Base-by-base conservation (phyloP, 2,888 invertebrate genomes). In the Apeira syringaria region DNA sequence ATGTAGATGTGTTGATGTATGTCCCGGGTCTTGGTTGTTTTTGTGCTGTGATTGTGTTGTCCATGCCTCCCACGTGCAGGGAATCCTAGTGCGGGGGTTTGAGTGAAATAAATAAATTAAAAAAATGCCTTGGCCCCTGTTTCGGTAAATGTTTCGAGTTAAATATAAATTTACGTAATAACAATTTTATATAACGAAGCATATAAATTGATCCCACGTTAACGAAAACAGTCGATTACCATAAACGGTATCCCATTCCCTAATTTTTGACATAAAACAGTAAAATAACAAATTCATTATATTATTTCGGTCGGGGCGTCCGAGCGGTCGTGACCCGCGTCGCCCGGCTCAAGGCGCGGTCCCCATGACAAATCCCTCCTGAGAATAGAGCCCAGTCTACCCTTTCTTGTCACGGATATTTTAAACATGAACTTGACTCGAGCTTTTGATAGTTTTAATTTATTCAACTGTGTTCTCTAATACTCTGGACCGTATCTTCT, bases 331-430 rank as follows among this genome's bases (percentile, higher is more conserved):
- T 20, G 20, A 20, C 20, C 7, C 7, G 5, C 5, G 51, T 27
- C 47, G 47, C 47, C 41, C 50, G 10, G 40, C 41, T 47, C 50
- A 35, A 43, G 47, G 47, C 33, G 39, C 46, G 55, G 63, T 68
- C 15, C 15, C 72, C 62, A 64, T 68, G 66, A 66, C 73, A 53
- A 74, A 76, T 74, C 55, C 48, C 51, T 53, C 48, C 29, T 59
- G 61, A 64, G 63, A 67, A 64, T 56, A 59, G 59, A 61, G 53
- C 47, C 52, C 39, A 45, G 43, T 34, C 29, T 24, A 36, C 43
- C 41, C 35, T 53, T 49, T 45, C 44, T 49, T 50, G 39, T 40
- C 33, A 38, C 41, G 43, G 43, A 50, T 49, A 44, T 46, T 47
- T 47, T 45, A 50, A 49, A 53, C 44, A 43, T 50, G 44, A 50